Conservation (phyloP, 2,113 vertebrate genomes). For the Noctilio leporinus region DNA sequence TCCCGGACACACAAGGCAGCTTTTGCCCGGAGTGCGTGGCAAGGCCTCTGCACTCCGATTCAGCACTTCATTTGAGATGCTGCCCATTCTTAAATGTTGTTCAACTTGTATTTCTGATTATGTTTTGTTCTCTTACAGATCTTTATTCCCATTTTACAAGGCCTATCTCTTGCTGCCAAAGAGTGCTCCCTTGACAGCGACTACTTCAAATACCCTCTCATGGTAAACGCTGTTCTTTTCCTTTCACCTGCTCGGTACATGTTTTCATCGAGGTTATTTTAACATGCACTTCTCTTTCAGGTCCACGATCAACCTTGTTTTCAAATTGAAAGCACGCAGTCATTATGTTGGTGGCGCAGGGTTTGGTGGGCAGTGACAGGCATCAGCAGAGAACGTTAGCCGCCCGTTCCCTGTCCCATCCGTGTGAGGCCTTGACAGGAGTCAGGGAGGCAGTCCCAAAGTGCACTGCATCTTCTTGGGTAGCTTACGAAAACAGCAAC, state of each 20-base stretch:
- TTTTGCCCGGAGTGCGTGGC: not conserved
- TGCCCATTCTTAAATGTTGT: not conserved
- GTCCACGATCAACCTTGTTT: not conserved
- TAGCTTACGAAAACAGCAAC: not conserved
- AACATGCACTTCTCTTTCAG: constrained; percentile 8
- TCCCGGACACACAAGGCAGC: not conserved
- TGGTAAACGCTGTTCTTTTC: constrained; percentile 82
- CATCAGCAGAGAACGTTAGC: not conserved
- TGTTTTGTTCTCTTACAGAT: constrained; percentile 81
- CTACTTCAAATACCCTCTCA: constrained; percentile 98
- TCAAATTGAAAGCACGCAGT: not conserved
- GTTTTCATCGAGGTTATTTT: not conserved
- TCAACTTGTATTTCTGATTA: constrained; percentile 6
- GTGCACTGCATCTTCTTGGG: fast-evolving
- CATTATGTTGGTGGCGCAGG: not conserved
- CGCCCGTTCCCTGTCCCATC: fast-evolving
- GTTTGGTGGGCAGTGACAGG: not conserved
- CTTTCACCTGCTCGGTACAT: not conserved
- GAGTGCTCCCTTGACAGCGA: constrained; percentile 98
- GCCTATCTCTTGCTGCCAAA: constrained; percentile 92
- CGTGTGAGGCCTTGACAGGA: not conserved
- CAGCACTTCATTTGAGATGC: not conserved
- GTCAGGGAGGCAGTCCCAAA: not conserved
- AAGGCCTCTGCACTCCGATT: fast-evolving
- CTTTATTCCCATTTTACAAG: constrained; percentile 95